Evolutionary conservation across 2,888 invertebrate species (phyloP).

Genomic region (Tetragonisca angustula): DNA sequence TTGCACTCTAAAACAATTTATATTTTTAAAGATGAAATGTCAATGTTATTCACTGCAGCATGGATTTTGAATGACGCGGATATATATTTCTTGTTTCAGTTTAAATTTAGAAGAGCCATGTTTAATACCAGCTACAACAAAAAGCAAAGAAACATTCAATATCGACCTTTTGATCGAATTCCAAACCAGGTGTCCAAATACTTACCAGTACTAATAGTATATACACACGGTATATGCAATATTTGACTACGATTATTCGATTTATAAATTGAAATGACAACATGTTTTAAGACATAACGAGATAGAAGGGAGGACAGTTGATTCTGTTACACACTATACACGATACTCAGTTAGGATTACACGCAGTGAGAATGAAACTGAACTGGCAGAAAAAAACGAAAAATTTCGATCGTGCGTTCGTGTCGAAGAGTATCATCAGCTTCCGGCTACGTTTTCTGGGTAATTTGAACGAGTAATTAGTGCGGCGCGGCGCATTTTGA

Average conservation of each 20-base stretch:
- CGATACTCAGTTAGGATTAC: not conserved
- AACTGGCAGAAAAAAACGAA: constrained; percentile 2
- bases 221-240: not conserved
- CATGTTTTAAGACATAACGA: not conserved
- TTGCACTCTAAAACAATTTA: too few relatives aligned
- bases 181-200: not conserved
- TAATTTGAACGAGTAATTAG: not conserved
- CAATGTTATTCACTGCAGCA: not conserved
- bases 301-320: constrained; percentile 23
- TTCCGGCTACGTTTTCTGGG: not conserved
- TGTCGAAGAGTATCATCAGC: not conserved
- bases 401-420: constrained; percentile 3
- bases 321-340: constrained; percentile 14
- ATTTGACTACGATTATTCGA: not conserved
- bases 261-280: not conserved
- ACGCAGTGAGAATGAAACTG: not conserved
- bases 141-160: constrained; percentile 1
- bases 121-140: not conserved
- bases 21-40: not conserved
- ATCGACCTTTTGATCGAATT: not conserved
- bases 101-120: not conserved
- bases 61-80: not conserved
- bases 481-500: not conserved
- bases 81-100: not conserved
- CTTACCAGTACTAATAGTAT: not conserved